These are phyloP conservation scores for Metallyticus violacea DNA, from an alignment of 2,888 invertebrate genomes.

Conservation along the genomic window DNA sequence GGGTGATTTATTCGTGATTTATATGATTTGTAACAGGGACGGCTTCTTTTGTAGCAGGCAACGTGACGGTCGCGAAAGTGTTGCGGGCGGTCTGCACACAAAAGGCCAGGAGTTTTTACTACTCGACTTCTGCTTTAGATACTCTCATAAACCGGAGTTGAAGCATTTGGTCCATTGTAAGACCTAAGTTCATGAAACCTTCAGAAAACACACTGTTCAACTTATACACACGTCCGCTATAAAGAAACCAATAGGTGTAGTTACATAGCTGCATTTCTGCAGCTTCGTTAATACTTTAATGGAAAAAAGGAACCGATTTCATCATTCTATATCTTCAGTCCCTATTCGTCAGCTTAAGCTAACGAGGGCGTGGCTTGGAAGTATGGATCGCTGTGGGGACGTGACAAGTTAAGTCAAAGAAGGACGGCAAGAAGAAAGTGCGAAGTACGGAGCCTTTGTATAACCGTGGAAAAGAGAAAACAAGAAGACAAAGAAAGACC, in stretches of 20 bases:
- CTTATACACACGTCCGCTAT: neutral
- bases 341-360: constrained; percentile 17
- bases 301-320: neutral
- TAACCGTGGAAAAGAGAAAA: too few species aligned
- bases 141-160: neutral
- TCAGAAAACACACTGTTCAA: neutral
- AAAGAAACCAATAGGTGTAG: neutral
- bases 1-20: too few species aligned
- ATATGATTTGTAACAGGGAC: too few species aligned
- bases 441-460: too few species aligned
- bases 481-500: neutral
- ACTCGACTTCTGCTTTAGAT: neutral
- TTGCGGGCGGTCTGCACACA: neutral
- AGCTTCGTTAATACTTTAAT: neutral
- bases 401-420: constrained; percentile 17
- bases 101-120: neutral
- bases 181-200: neutral
- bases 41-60: too few species aligned
- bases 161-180: neutral
- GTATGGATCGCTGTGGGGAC: constrained; percentile 13
- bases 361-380: constrained; percentile 17
- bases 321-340: neutral
- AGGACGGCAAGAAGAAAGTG: neutral
- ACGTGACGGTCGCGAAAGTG: neutral
- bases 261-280: neutral